Percentiles rank a stretch among this genome's conserved stretches.
phyloP scores from a whole-genome alignment of 2,888 invertebrate species.

The Callinectes sapidus region DNA sequence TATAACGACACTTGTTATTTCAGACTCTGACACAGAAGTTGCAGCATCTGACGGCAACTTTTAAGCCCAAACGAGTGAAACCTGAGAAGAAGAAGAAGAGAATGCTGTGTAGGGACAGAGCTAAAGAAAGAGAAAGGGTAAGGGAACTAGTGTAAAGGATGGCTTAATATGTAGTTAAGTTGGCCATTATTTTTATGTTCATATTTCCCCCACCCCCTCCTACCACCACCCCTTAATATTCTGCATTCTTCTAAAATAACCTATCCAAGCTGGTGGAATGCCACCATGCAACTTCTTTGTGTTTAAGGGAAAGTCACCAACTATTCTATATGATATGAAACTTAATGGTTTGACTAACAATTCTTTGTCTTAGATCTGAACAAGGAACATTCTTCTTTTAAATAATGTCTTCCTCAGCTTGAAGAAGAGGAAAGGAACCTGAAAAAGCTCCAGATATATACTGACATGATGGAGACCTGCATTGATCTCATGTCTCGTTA shows the following conservation, averaged over 20 bases:
- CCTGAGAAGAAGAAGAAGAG: too few relatives aligned
- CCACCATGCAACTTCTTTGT: too few relatives aligned
- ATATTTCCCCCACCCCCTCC: too few relatives aligned
- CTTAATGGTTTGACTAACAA: too few relatives aligned
- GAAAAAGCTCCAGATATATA: neutral
- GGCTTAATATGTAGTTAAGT: too few relatives aligned
- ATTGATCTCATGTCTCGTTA: conserved; percentile 21
- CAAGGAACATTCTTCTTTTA: neutral
- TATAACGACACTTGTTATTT: neutral
- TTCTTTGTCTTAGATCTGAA: neutral
- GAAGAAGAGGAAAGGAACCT: neutral
- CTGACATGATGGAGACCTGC: neutral
- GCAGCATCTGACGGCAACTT: neutral
- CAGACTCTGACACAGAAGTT: neutral
- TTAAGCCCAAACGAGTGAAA: neutral
- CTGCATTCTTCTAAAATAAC: too few relatives aligned
- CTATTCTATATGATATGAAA: too few relatives aligned
- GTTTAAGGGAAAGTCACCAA: too few relatives aligned
- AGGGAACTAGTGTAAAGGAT: neutral
- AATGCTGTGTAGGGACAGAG: neutral
- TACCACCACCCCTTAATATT: too few relatives aligned
- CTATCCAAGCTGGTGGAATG: too few relatives aligned
- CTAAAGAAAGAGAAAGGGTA: neutral
- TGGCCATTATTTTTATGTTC: too few relatives aligned
- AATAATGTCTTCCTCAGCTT: neutral